Evolutionary conservation across 1,140 invertebrate species (phyloP).

Genomic region (Drepana arcuata): DNA sequence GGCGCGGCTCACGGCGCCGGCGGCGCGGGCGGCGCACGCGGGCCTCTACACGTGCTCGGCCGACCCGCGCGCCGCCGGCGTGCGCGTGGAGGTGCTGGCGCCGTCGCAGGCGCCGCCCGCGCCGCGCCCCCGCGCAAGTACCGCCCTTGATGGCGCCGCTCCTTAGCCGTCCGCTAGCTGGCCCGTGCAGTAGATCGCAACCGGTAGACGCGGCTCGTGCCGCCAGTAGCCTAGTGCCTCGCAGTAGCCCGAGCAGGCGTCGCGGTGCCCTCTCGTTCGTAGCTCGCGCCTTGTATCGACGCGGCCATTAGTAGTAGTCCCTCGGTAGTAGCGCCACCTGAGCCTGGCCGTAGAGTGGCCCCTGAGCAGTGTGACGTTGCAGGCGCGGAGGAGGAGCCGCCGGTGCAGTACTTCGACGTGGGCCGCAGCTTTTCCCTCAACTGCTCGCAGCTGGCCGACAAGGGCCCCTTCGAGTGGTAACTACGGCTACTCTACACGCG

Average conservation of each 20-base stretch:
- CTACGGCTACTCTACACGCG: neutral
- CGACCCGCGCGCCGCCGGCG: slow-evolving; percentile 8
- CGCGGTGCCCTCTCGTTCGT: neutral
- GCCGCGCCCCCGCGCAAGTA: no score
- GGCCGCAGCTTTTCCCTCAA: slow-evolving; percentile 7
- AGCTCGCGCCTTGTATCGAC: neutral
- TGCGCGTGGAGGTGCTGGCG: slow-evolving; percentile 6
- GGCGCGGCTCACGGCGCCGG: slow-evolving; percentile 75
- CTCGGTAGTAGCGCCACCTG: no score
- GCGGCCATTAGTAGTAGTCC: no score
- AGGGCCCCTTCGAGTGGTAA: slow-evolving; percentile 6
- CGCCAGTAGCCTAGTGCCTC: neutral
- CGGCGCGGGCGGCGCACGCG: slow-evolving; percentile 12
- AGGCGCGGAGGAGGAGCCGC: slow-evolving; percentile 1
- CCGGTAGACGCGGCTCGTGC: no score
- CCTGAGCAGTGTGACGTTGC: no score
- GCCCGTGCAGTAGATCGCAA: no score
- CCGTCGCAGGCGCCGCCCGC: no score
- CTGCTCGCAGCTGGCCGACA: slow-evolving; percentile 3
- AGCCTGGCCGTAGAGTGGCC: no score
- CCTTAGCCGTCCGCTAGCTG: no score
- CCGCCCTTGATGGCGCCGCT: no score
- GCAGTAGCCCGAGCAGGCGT: no score
- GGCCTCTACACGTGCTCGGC: slow-evolving; percentile 16
- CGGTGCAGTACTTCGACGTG: slow-evolving; percentile 6